Percentiles rank a stretch among this genome's conserved stretches.
These are phyloP conservation scores for Hemiprocne comata DNA, from an alignment of 2,113 vertebrate species.

Conservation along the genomic window DNA sequence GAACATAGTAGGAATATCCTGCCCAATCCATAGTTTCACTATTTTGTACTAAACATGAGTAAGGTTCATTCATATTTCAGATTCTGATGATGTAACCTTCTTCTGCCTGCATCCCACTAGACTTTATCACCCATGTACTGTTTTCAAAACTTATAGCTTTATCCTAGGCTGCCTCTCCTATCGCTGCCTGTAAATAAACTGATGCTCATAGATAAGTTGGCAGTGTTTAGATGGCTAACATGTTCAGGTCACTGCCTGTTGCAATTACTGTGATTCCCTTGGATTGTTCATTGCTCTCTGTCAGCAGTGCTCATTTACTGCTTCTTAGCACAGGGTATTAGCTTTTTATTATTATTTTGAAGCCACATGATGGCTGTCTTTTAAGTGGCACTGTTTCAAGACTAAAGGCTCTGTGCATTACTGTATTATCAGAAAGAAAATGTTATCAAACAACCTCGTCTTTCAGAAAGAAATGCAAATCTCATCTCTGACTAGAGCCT, in stretches of 20 bases:
- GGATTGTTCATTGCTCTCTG: not conserved
- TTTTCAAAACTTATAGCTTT: not conserved
- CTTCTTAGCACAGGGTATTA: not conserved
- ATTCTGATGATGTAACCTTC: not conserved
- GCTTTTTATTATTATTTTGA: not conserved
- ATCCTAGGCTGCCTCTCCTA: not conserved
- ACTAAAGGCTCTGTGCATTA: not conserved
- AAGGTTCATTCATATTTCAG: not conserved
- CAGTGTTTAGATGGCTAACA: not conserved
- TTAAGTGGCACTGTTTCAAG: not conserved
- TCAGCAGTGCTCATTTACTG: not conserved
- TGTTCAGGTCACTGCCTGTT: not conserved
- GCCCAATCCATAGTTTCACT: not conserved
- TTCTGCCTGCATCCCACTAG: not conserved
- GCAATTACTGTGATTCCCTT: not conserved
- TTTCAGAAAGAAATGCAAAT: not conserved
- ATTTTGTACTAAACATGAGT: not conserved
- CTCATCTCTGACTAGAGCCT: not conserved
- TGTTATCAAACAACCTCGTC: not conserved
- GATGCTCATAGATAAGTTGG: not conserved
- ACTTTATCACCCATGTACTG: not conserved
- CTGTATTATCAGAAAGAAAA: not conserved
- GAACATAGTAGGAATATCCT: not conserved
- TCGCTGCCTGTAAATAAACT: not conserved
- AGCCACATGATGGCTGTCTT: not conserved